Conservation (phyloP, 1,140 invertebrate species). For the Monochamus saltuarius region DNA sequence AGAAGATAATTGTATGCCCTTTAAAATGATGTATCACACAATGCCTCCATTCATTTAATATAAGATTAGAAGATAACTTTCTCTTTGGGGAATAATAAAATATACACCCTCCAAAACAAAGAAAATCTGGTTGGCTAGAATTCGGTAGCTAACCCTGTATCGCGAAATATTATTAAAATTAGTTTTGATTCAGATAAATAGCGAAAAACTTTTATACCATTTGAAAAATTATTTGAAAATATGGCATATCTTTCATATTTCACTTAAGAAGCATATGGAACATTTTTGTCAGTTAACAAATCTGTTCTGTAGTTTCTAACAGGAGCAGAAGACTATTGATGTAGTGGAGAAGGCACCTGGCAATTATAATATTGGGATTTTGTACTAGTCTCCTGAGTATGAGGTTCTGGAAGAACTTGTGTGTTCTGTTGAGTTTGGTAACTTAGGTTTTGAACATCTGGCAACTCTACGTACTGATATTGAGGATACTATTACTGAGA, state of each 20-base stretch:
- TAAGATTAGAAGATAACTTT: too few relatives aligned
- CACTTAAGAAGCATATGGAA: constrained; percentile 22
- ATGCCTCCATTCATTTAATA: too few relatives aligned
- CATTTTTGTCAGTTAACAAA: constrained; percentile 24
- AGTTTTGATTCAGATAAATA: too few relatives aligned
- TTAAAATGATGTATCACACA: too few relatives aligned
- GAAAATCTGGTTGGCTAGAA: too few relatives aligned
- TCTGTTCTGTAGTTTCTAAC: not conserved
- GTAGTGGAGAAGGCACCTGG: not conserved
- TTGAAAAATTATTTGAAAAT: too few relatives aligned
- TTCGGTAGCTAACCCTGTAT: too few relatives aligned
- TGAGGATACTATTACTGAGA: constrained; percentile 41
- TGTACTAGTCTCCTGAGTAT: not conserved
- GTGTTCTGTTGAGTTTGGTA: constrained; percentile 30
- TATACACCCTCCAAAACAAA: too few relatives aligned
- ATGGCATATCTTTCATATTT: constrained; percentile 7
- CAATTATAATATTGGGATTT: not conserved
- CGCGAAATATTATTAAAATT: too few relatives aligned
- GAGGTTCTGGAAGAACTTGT: constrained; percentile 6
- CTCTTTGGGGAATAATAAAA: too few relatives aligned
- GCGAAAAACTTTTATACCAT: too few relatives aligned
- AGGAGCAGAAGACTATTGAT: not conserved
- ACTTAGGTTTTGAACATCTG: constrained; percentile 8
- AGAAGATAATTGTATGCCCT: too few relatives aligned
- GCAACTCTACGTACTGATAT: constrained; percentile 37